Conservation (phyloP, 1,140 invertebrate species). For the Leucophenga varia region DNA sequence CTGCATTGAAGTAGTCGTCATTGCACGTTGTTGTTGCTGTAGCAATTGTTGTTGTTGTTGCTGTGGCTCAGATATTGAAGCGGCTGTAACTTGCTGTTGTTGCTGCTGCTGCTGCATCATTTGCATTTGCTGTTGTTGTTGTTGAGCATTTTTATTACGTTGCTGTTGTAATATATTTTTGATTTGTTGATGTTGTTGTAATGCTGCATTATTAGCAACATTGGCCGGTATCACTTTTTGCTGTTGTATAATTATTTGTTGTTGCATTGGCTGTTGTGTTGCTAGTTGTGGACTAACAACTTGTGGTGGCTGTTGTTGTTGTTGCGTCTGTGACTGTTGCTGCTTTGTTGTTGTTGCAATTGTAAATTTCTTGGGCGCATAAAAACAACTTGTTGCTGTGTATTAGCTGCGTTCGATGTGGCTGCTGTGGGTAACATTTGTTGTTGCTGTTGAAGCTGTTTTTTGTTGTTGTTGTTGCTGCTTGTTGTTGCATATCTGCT, state of each 20-base stretch:
- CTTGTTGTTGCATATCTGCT: slow-evolving; percentile 10
- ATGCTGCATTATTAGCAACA: no score
- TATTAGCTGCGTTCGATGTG: slow-evolving; percentile 37
- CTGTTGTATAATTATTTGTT: slow-evolving; percentile 38
- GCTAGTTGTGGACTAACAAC: slow-evolving; percentile 15
- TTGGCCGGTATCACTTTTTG: slow-evolving; percentile 39
- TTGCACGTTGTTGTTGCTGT: slow-evolving; percentile 12
- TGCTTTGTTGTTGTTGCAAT: slow-evolving; percentile 7
- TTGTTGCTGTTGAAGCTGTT: slow-evolving; percentile 17
- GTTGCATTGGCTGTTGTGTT: slow-evolving; percentile 17
- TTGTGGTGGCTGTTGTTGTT: slow-evolving; percentile 25
- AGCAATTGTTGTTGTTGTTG: slow-evolving; percentile 8
- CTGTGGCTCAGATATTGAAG: slow-evolving; percentile 40
- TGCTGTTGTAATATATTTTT: slow-evolving; percentile 44
- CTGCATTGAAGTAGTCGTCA: no score
- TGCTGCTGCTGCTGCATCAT: slow-evolving; percentile 44
- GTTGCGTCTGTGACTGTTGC: slow-evolving; percentile 36
- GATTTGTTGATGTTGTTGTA: slow-evolving; percentile 17
- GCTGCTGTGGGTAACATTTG: slow-evolving; percentile 20
- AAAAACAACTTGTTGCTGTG: slow-evolving; percentile 46
- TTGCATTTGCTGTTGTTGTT: slow-evolving; percentile 22
- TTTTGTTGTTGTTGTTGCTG: slow-evolving; percentile 20
- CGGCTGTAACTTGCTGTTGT: slow-evolving; percentile 55
- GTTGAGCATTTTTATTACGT: slow-evolving; percentile 27
- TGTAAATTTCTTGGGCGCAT: slow-evolving; percentile 30